Conservation (phyloP, 2,797 vertebrate genomes). For the Neomorphus geoffroyi region DNA sequence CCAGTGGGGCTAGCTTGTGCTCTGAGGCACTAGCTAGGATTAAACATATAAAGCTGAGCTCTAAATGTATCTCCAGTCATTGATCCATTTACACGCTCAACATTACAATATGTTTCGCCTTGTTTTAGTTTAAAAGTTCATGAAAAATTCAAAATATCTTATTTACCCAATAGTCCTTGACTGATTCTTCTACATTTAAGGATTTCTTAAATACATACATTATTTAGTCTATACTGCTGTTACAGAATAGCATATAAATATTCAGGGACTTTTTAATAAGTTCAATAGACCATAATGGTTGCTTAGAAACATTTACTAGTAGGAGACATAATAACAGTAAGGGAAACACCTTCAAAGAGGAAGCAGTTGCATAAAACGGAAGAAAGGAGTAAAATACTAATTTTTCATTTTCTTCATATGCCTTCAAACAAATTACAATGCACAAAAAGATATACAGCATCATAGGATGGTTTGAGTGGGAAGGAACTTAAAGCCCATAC, state of each 20-base stretch:
- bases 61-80: constrained; percentile 38
- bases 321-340: not conserved
- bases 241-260: constrained; percentile 58
- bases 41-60: not conserved
- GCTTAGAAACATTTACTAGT: constrained; percentile 36
- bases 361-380: not conserved
- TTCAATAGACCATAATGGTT: constrained; percentile 24
- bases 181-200: constrained; percentile 40
- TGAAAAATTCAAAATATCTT: constrained; percentile 67
- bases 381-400: not conserved
- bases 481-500: too few species aligned
- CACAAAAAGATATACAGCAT: not conserved
- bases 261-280: constrained; percentile 55
- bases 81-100: constrained; percentile 56
- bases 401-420: not conserved
- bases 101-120: constrained; percentile 43
- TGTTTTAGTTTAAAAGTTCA: constrained; percentile 69
- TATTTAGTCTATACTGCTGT: constrained; percentile 51
- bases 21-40: not conserved
- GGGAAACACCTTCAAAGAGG: constrained; percentile 9
- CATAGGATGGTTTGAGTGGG: too few species aligned
- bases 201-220: constrained; percentile 60
- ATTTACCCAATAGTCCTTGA: constrained; percentile 58
- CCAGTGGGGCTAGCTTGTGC: not conserved
- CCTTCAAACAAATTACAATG: not conserved